phyloP scores from a whole-genome alignment of 1,140 invertebrate species.

The Semibalanus balanoides region DNA sequence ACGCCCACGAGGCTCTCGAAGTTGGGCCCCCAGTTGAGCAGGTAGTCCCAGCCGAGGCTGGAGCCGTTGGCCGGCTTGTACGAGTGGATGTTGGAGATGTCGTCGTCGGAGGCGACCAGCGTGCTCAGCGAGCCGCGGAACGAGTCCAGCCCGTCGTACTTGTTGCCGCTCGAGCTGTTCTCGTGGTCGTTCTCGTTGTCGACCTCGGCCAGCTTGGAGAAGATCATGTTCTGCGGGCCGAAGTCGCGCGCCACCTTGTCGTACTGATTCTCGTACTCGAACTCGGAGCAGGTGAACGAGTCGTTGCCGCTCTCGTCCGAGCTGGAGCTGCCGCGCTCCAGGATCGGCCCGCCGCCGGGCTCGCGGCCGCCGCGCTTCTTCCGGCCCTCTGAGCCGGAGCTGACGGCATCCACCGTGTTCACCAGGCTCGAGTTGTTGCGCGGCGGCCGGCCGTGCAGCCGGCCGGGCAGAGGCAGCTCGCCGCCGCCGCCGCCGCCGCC shows the following conservation, averaged over 20 bases:
- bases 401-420: slow-evolving; percentile 80
- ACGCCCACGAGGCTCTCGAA: slow-evolving; percentile 88
- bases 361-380: slow-evolving; percentile 30
- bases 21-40: slow-evolving; percentile 90
- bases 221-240: slow-evolving; percentile 39
- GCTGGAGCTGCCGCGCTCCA: slow-evolving; percentile 34
- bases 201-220: slow-evolving; percentile 49
- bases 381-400: slow-evolving; percentile 68
- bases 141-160: slow-evolving; percentile 81
- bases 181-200: slow-evolving; percentile 36
- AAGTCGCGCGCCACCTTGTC: slow-evolving; percentile 43
- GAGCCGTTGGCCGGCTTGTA: slow-evolving; percentile 62
- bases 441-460: slow-evolving; percentile 67
- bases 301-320: slow-evolving; percentile 92
- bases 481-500: slow-evolving; percentile 30
- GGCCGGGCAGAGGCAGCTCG: slow-evolving; percentile 56
- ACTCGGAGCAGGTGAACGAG: slow-evolving; percentile 94
- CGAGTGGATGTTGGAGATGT: slow-evolving; percentile 42
- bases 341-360: slow-evolving; percentile 22
- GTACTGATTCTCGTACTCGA: slow-evolving; percentile 84
- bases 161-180: slow-evolving; percentile 28
- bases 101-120: slow-evolving; percentile 80
- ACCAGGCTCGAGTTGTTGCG: slow-evolving; percentile 63
- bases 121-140: slow-evolving; percentile 85
- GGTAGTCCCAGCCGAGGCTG: slow-evolving; percentile 76